Conservation (phyloP, 2,888 invertebrate genomes). For the Tiliacea aurago region DNA sequence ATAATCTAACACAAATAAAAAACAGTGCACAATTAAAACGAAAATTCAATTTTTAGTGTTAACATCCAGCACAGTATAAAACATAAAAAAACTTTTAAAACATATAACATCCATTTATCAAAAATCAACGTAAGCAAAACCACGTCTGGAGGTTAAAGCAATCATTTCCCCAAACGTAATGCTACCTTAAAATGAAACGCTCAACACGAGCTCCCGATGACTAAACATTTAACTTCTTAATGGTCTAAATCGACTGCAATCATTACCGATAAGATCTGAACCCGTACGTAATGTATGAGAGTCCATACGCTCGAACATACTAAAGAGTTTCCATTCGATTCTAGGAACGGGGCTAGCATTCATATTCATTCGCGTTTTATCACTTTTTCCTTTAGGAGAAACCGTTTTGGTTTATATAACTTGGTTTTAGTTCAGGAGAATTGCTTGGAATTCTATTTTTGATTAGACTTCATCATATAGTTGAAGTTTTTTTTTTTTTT, state of each 20-base stretch:
- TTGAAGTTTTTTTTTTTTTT: constrained; percentile 1
- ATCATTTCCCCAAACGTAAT: constrained; percentile 15
- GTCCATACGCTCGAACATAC: constrained; percentile 45
- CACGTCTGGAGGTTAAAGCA: background rate
- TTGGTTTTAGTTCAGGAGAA: constrained; percentile 24
- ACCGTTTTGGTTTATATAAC: constrained; percentile 15
- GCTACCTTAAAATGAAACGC: constrained; percentile 24
- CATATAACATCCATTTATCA: background rate
- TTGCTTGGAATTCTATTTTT: constrained; percentile 26
- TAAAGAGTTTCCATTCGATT: constrained; percentile 57
- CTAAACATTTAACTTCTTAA: constrained; percentile 53
- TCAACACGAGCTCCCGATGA: constrained; percentile 37
- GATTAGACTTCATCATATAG: background rate
- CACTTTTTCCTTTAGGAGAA: constrained; percentile 46
- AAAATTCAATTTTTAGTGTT: too few relatives aligned
- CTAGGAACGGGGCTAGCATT: constrained; percentile 44
- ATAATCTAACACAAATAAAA: background rate
- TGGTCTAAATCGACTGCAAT: constrained; percentile 57
- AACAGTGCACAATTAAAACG: too few relatives aligned
- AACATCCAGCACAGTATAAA: too few relatives aligned
- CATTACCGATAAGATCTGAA: constrained; percentile 58
- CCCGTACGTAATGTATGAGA: constrained; percentile 53
- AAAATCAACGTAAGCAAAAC: background rate
- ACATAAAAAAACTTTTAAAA: too few relatives aligned
- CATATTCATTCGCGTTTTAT: constrained; percentile 48